Percentiles rank a stretch among this genome's conserved stretches.
Evolutionary conservation across 2,113 vertebrate species (phyloP).

Genomic region (Platichthys stellatus): DNA sequence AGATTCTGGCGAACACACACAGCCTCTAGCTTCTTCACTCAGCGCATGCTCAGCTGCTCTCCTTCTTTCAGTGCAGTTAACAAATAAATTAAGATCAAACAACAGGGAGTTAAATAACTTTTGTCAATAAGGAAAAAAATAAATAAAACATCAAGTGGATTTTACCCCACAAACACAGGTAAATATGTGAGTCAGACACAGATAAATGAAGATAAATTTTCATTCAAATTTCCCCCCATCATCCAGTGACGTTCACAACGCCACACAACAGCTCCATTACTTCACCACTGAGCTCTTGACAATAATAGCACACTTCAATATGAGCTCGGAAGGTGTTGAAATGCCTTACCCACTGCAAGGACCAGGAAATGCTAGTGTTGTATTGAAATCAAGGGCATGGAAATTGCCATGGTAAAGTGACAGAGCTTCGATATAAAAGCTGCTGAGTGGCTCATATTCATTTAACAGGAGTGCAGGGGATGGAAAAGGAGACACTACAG

Average conservation of each 20-base stretch:
- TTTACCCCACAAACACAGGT: slow-evolving; percentile 41
- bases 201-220: slow-evolving; percentile 19
- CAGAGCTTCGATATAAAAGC: slow-evolving; percentile 40
- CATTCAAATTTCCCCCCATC: not conserved
- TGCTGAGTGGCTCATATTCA: not conserved
- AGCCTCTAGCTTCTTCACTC: slow-evolving; percentile 29
- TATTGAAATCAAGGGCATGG: slow-evolving; percentile 29
- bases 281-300: slow-evolving; percentile 14
- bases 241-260: slow-evolving; percentile 9
- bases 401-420: slow-evolving; percentile 21
- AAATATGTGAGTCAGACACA: slow-evolving; percentile 37
- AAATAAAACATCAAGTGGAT: slow-evolving; percentile 5
- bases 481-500: slow-evolving; percentile 47
- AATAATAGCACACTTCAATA: not conserved
- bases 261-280: not conserved
- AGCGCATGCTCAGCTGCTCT: slow-evolving; percentile 50
- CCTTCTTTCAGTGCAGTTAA: slow-evolving; percentile 32
- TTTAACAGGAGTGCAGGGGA: slow-evolving; percentile 8
- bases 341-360: slow-evolving; percentile 6
- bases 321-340: slow-evolving; percentile 15
- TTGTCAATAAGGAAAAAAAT: slow-evolving; percentile 7
- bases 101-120: slow-evolving; percentile 14
- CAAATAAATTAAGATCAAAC: not conserved
- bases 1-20: slow-evolving; percentile 32
- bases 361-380: slow-evolving; percentile 23